These are phyloP conservation scores for Pelmatolapia mariae DNA, from an alignment of 2,113 vertebrate species.

Conservation along the genomic window DNA sequence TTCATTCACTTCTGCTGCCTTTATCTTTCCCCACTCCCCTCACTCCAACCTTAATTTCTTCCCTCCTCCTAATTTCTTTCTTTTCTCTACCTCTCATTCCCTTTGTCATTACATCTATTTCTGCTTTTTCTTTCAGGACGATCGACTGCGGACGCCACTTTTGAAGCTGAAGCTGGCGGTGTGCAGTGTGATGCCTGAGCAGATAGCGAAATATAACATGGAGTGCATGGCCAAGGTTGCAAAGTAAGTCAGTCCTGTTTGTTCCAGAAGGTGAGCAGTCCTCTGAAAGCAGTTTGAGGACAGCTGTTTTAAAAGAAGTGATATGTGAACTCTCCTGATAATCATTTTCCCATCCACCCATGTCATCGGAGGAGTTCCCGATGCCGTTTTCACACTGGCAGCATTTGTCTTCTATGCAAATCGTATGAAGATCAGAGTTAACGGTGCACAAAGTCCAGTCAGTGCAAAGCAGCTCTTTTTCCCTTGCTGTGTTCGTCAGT, in stretches of 20 bases:
- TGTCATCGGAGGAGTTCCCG: neutral
- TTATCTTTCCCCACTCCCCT: neutral
- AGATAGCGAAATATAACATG: conserved; percentile 90
- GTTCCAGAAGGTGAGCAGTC: neutral
- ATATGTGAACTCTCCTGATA: neutral
- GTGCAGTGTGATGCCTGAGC: conserved; percentile 92
- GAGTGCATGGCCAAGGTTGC: conserved; percentile 96
- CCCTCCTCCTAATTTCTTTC: neutral
- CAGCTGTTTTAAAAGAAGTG: neutral
- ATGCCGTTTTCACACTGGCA: neutral
- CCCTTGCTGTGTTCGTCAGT: neutral
- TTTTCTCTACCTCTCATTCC: neutral
- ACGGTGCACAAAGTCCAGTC: neutral
- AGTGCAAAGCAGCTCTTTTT: neutral
- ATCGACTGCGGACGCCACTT: conserved; percentile 86
- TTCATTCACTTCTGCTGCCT: neutral
- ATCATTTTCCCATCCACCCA: neutral
- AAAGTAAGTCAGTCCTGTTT: conserved; percentile 63
- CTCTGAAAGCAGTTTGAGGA: neutral
- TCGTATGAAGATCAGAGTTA: neutral
- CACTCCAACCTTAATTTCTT: rapidly evolving
- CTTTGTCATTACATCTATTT: neutral
- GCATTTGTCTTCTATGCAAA: neutral
- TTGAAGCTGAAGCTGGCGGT: conserved; percentile 93
- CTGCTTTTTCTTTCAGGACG: conserved; percentile 74